Evolutionary conservation across 2,797 vertebrate species (phyloP), one percentile per base, ranked within the genome.

Genomic region (Lacerta bilineata): DNA sequence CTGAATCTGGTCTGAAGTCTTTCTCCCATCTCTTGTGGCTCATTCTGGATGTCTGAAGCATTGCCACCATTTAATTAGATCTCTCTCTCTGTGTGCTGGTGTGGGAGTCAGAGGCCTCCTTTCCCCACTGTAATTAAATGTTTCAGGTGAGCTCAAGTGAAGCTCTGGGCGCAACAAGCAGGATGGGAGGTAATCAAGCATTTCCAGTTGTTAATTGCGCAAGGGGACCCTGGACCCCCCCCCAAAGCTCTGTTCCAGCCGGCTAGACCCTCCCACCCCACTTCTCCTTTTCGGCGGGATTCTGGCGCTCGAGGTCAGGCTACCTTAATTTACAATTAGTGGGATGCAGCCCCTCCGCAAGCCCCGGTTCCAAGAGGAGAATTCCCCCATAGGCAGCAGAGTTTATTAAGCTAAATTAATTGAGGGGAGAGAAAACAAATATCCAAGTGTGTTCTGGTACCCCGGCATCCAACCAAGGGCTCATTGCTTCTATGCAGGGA

Each of bases 61-160:
- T 43, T 5, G 33, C 36, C 46, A n/a, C 84, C 25, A 29, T 69
- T 86, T 41, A 82, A 82, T 85, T 69, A 59, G 69, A 41, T 55
- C 2, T 3, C 50, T 55, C 50, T 55, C 17, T 64, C 5, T 64
- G 0, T 23, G 36, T 71, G n/a, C 71, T 1, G 2, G 33, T 50
- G 1, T n/a, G 75, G 43, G 20, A 17, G 43, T 50, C 64, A 64
- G 25, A 66, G 11, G 72, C 4, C 2, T 23, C 2, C 68, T 27
- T 50, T 85, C 10, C 75, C 72, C 83, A 80, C 84, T 91, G 91
- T 87, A 87, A 92, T 94, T 93, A 88, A 90, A 91, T 90, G 41
- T 94, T 86, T 50, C 87, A 91, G 89, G 90, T 93, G 23, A 82
- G 61, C 75, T 29, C 4, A 0, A 5, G 36, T 36, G 86, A 36